A percentile compares a stretch with the other conserved stretches of the same genome.
Evolutionary conservation across 1,140 invertebrate genomes (phyloP).

Genomic region (Pogonognathellus flavescens): DNA sequence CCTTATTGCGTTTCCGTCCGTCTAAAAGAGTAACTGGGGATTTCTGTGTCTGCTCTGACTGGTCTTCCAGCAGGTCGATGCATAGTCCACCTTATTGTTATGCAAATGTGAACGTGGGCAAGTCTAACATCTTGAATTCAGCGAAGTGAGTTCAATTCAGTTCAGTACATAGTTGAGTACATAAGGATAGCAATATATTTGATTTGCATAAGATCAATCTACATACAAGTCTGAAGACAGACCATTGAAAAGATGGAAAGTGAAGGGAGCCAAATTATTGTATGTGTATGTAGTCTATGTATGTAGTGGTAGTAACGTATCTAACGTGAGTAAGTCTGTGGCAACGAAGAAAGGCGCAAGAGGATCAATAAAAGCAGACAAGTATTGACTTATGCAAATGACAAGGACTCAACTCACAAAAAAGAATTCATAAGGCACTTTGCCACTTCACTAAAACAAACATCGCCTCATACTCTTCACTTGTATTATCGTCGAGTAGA

Average conservation of each 20-base stretch:
- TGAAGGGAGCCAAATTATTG: background rate
- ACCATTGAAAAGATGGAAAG: background rate
- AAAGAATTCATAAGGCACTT: constrained; percentile 56
- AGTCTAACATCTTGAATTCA: background rate
- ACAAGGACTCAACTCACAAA: constrained; percentile 34
- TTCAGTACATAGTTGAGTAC: background rate
- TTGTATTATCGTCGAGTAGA: constrained; percentile 43
- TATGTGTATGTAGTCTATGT: background rate
- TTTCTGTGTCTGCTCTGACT: too few relatives aligned
- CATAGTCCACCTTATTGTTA: constrained; percentile 25
- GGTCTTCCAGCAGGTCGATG: too few relatives aligned
- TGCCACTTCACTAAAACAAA: constrained; percentile 53
- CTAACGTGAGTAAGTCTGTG: constrained; percentile 17
- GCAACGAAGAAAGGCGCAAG: constrained; percentile 41
- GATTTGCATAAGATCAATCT: constrained; percentile 37
- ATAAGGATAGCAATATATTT: constrained; percentile 6
- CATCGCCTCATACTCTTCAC: constrained; percentile 38
- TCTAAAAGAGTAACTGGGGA: too few relatives aligned
- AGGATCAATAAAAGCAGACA: constrained; percentile 55
- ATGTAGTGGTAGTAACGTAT: background rate
- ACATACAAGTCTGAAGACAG: constrained; percentile 7
- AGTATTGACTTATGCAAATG: constrained; percentile 57
- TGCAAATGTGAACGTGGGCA: constrained; percentile 21
- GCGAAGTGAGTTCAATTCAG: constrained; percentile 13
- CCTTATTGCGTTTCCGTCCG: too few relatives aligned